Evolutionary conservation across 1,140 invertebrate species (phyloP), one percentile per base, ranked within the genome.

Genomic region (Tenebrio molitor): DNA sequence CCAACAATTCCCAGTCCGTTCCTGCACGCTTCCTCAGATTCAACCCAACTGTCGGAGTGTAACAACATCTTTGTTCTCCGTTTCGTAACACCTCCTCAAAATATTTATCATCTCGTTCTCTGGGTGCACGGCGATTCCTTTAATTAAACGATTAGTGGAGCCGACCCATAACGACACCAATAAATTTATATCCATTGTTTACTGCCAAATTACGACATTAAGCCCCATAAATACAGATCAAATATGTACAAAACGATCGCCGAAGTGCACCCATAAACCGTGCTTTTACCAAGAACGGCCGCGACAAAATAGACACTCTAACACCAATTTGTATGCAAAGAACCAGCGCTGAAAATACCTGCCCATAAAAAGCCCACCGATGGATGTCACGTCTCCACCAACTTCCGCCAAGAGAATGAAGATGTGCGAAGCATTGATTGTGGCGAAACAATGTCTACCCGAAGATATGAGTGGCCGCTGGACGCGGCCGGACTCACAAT

Each of bases 391-490:
- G 76, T 77, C 53, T 14, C 19, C 6, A 50, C 15, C 50, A 69
- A 74, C 76, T 77, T 77, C 76, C 76, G 74, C 73, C 66, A 62
- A 67, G 34, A 64, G 72, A 75, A 77, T 71, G 71, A 77, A 77
- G 76, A 77, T 77, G 76, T 77, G 76, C 74, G 29, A 74, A 72
- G 76, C 74, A 77, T 75, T 67, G 74, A 76, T 71, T 74, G 58
- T 58, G 36, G 33, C 53, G 39, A 71, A 68, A 75, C 74, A 72
- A 73, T 73, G 58, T 58, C 19, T 66, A 66, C 15, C 16, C 65
- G 29, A 58, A 58, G 50, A 72, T 65, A 44, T 68, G 39, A 65
- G 62, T 65, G 23, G 62, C 62, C 62, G 62, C 36, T 58, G 62
- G 62, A 66, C 69, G 62, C 36, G 15, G 19, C 17, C 33, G 8